Base-by-base conservation (phyloP, 2,797 vertebrate genomes). In the Clamator glandarius region DNA sequence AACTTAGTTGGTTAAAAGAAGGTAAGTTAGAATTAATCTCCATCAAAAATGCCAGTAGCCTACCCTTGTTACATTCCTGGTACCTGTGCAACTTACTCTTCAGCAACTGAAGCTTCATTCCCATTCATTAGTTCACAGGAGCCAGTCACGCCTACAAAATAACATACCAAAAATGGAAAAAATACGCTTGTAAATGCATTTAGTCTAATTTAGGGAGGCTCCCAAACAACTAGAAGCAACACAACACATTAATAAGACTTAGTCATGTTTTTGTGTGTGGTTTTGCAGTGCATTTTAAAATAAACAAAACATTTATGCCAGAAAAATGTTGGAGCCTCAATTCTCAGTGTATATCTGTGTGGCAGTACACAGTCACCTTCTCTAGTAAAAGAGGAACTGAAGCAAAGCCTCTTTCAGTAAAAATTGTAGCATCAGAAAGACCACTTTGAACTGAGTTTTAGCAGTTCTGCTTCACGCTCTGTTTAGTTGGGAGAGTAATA, bases 371-470 rank as follows among this genome's bases (percentile, higher is more conserved):
- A 33, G 48, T 17, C 58, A 51, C 39, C 28, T 58, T 62, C 72
- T 57, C 51, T 51, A 73, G 51, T 39, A 41, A 62, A 92, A 93
- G 72, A 46, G 81, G 93, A 96, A 95, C 64, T 14, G 23, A 87
- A 91, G 26, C 55, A 83, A 26, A 62, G 19, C 24, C 20, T 52
- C 33, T 44, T 29, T 73, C 50, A 58, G 41, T 66, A 91, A 88
- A 93, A 91, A 89, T 26, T 77, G 58, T 29, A 89, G 21, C 46
- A 81, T 9, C 67, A 92, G 52, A 82, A 85, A 41, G 69, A 50
- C 92, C 57, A 41, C 48, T 87, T 90, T 72, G 33, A 7, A 77
- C n/a, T 51, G 51, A 39, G 20, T 82, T 95, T 89, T 92, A 10
- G 1, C 48, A 24, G 85, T 80, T 83, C 80, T 25, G 7, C 84